Evolutionary conservation across 2,888 invertebrate genomes (phyloP).

Genomic region (Pterostichus madidus): DNA sequence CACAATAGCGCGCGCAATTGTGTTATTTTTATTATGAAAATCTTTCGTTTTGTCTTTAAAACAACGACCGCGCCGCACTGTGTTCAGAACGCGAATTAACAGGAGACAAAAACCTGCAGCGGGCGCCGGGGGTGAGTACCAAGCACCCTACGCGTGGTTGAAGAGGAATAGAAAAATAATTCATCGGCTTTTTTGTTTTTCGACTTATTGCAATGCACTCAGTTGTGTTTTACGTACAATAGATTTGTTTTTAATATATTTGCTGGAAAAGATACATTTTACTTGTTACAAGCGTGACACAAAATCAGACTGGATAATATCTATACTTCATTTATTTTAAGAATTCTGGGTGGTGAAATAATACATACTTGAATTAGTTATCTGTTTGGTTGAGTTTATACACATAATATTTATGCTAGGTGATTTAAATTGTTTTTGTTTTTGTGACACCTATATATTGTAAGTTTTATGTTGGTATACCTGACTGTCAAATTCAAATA

Average conservation of each 20-base stretch:
- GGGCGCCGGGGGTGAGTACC: not conserved
- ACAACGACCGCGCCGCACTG: constrained; percentile 54
- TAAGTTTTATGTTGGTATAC: too few species aligned
- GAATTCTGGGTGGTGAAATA: too few species aligned
- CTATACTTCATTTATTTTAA: too few species aligned
- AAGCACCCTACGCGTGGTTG: constrained; percentile 24
- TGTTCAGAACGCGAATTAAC: constrained; percentile 63
- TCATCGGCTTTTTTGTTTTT: constrained; percentile 56
- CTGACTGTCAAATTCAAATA: too few species aligned
- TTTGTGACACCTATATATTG: too few species aligned
- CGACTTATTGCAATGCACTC: constrained; percentile 61
- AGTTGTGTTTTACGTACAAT: constrained; percentile 52
- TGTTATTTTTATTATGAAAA: constrained; percentile 65
- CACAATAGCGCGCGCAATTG: constrained; percentile 59
- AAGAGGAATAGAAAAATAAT: constrained; percentile 64
- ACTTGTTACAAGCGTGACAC: not conserved
- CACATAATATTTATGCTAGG: too few species aligned
- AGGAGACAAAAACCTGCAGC: constrained; percentile 60
- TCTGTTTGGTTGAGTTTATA: too few species aligned
- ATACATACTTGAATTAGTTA: too few species aligned
- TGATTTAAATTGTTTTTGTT: too few species aligned
- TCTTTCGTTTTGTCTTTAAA: constrained; percentile 67
- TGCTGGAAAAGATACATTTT: not conserved
- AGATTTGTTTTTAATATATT: constrained; percentile 40
- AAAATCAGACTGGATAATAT: not conserved